phyloP scores from a whole-genome alignment of 2,888 invertebrate species.

The Mechanitis messenoides region DNA sequence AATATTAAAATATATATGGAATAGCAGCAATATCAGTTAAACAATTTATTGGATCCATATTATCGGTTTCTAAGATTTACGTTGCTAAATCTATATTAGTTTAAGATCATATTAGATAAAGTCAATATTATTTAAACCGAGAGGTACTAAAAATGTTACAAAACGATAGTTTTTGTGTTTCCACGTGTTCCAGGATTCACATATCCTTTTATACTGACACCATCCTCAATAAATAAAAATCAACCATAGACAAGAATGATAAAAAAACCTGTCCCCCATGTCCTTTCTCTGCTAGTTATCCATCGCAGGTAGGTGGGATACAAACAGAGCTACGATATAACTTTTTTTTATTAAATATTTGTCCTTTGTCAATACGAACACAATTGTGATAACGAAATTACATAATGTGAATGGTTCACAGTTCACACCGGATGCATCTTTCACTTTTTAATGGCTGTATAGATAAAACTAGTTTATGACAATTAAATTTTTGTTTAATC shows the following conservation, averaged over 20 bases:
- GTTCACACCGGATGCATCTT: slow-evolving; percentile 9
- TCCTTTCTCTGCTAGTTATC: slow-evolving; percentile 19
- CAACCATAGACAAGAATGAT: slow-evolving; percentile 17
- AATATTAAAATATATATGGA: too few relatives aligned
- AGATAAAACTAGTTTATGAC: not conserved
- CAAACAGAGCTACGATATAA: slow-evolving; percentile 3
- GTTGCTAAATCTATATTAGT: slow-evolving; percentile 33
- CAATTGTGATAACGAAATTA: slow-evolving; percentile 20
- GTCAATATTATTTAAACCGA: slow-evolving; percentile 3
- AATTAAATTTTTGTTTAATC: too few relatives aligned
- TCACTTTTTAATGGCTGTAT: slow-evolving; percentile 1
- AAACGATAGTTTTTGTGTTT: slow-evolving; percentile 22
- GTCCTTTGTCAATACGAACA: slow-evolving; percentile 13
- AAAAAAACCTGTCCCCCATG: slow-evolving; percentile 19
- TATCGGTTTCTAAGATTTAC: not conserved
- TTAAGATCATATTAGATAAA: not conserved
- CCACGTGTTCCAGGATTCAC: slow-evolving; percentile 19
- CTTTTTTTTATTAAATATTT: slow-evolving; percentile 12
- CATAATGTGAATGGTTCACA: slow-evolving; percentile 13
- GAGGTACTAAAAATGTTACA: slow-evolving; percentile 13
- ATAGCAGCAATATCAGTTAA: too few relatives aligned
- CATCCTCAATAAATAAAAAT: slow-evolving; percentile 27
- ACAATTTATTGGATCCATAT: too few relatives aligned
- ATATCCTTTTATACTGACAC: slow-evolving; percentile 19
- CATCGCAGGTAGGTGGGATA: slow-evolving; percentile 23